phyloP scores from a whole-genome alignment of 2,113 vertebrate species.

The Anthoscopus minutus region DNA sequence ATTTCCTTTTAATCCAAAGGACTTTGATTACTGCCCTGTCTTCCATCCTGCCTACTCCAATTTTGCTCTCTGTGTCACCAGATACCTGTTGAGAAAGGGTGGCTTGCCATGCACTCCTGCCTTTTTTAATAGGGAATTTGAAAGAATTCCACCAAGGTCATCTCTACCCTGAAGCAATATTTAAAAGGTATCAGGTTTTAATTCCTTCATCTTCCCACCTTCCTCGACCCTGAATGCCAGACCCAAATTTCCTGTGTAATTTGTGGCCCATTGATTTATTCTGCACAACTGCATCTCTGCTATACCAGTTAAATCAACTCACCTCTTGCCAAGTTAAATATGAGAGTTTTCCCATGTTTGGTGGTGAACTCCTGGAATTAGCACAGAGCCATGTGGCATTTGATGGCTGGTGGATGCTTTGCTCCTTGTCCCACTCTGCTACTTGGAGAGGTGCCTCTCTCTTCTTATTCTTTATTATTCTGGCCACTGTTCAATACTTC shows the following conservation, averaged over 20 bases:
- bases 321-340: constrained; percentile 52
- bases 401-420: neutral
- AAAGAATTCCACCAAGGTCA: neutral
- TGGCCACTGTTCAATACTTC: neutral
- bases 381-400: neutral
- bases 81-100: neutral
- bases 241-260: constrained; percentile 52
- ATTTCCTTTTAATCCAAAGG: neutral
- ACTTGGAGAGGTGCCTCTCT: constrained; percentile 6
- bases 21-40: neutral
- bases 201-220: constrained; percentile 50
- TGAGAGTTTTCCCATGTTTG: neutral
- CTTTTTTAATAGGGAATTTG: neutral
- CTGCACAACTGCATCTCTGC: constrained; percentile 15
- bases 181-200: constrained; percentile 39
- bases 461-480: constrained; percentile 14
- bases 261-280: constrained; percentile 55
- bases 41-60: neutral
- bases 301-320: constrained; percentile 29
- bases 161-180: constrained; percentile 17
- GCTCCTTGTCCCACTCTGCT: neutral
- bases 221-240: constrained; percentile 2
- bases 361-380: constrained; percentile 43
- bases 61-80: neutral
- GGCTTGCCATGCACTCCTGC: neutral